phyloP scores from a whole-genome alignment of 2,888 invertebrate genomes.

The Allolobophora icterica region DNA sequence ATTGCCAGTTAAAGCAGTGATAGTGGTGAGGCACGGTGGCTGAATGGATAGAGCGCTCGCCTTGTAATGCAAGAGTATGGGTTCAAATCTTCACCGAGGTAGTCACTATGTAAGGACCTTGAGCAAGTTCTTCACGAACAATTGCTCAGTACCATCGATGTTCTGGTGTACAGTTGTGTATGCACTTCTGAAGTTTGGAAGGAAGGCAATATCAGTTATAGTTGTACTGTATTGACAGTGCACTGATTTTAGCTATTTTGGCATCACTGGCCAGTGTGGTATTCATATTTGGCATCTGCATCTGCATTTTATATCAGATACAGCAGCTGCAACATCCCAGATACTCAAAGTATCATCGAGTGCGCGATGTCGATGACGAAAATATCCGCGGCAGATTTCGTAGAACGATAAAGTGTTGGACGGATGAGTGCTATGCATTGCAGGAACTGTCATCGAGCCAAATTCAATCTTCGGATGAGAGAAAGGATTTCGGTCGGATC shows the following conservation, averaged over 20 bases:
- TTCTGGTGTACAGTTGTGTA: no score
- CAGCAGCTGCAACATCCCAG: not conserved
- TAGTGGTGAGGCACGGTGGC: no score
- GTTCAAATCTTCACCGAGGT: no score
- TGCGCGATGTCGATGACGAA: not conserved
- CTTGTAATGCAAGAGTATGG: no score
- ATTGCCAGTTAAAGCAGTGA: not conserved
- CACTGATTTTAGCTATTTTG: not conserved
- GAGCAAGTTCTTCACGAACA: no score
- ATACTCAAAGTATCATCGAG: not conserved
- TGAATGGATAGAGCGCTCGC: no score
- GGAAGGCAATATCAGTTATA: no score
- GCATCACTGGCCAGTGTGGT: not conserved
- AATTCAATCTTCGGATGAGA: constrained; percentile 8
- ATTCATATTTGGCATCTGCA: not conserved
- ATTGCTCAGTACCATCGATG: no score
- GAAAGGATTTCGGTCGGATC: not conserved
- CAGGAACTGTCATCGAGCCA: not conserved
- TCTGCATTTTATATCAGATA: not conserved
- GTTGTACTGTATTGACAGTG: no score
- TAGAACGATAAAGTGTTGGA: not conserved
- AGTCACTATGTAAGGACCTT: no score
- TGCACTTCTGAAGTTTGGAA: no score
- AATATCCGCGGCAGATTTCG: not conserved
- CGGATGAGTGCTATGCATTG: not conserved